These are phyloP conservation scores for Oxytorus armatus DNA, from an alignment of 2,888 invertebrate genomes.

Conservation along the genomic window DNA sequence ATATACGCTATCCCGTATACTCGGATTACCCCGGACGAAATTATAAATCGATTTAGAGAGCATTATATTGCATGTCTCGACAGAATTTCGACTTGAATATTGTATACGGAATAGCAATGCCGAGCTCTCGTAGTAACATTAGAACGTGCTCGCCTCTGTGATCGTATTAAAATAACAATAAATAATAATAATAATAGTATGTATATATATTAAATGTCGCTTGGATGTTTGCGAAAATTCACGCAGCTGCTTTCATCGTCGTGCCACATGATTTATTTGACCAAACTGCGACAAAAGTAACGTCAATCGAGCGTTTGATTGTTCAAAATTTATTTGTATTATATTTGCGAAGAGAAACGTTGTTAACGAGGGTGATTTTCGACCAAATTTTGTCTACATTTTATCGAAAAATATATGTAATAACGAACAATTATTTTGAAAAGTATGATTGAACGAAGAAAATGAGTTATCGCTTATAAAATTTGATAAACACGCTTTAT, in stretches of 20 bases:
- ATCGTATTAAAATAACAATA: constrained; percentile 20
- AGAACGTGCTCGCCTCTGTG: constrained; percentile 52
- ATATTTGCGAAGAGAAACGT: background rate
- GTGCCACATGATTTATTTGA: constrained; percentile 12
- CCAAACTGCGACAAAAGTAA: too few relatives aligned
- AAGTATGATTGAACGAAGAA: too few relatives aligned
- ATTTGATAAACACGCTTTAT: too few relatives aligned
- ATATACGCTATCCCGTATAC: constrained; percentile 47
- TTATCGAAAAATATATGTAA: too few relatives aligned
- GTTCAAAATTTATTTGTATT: too few relatives aligned
- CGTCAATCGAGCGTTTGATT: too few relatives aligned
- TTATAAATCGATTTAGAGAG: background rate
- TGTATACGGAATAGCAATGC: constrained; percentile 53
- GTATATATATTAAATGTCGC: constrained; percentile 56
- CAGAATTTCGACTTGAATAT: background rate
- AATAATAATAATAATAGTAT: constrained; percentile 19
- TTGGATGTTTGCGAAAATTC: constrained; percentile 55
- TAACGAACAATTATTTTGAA: too few relatives aligned
- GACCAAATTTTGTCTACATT: too few relatives aligned
- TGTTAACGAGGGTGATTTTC: too few relatives aligned
- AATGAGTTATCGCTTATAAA: too few relatives aligned
- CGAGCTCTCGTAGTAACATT: constrained; percentile 54
- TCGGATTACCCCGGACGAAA: background rate
- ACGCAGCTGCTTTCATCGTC: constrained; percentile 44
- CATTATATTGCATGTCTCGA: background rate